These are phyloP conservation scores for Halocynthia aurantium DNA, from an alignment of 23 tunicate genomes.

Conservation along the genomic window DNA sequence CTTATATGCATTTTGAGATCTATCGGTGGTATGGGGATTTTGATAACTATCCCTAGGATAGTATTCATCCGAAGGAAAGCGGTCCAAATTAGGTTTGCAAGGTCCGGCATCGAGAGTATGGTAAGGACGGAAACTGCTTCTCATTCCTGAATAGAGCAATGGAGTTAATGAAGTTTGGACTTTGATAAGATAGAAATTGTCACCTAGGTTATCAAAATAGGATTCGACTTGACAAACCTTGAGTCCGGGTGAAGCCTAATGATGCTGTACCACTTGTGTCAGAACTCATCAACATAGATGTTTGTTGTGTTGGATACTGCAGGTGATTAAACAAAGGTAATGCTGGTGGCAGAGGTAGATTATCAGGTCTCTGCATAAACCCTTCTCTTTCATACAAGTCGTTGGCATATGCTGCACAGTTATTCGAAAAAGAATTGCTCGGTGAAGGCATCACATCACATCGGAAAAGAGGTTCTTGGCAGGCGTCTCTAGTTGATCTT, in stretches of 20 bases:
- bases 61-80: no score
- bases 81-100: not conserved
- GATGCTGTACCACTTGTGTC: no score
- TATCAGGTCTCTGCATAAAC: not conserved
- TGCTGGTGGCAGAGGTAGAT: constrained; percentile 6
- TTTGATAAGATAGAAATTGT: no score
- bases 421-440: not conserved
- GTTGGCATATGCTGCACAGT: not conserved
- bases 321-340: not conserved
- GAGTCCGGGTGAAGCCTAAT: no score
- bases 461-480: not conserved
- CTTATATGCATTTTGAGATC: no score
- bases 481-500: not conserved
- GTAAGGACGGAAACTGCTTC: constrained; percentile 10
- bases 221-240: no score
- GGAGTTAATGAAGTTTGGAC: no score
- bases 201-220: no score
- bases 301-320: no score
- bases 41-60: no score
- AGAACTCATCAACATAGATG: no score
- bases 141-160: not conserved
- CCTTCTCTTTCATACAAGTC: not conserved
- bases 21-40: no score
- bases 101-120: constrained; percentile 8
- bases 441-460: not conserved